Evolutionary conservation across 1,140 invertebrate genomes (phyloP), one percentile per base, ranked within the genome.

Genomic region (Trichomalopsis sarcophagae): DNA sequence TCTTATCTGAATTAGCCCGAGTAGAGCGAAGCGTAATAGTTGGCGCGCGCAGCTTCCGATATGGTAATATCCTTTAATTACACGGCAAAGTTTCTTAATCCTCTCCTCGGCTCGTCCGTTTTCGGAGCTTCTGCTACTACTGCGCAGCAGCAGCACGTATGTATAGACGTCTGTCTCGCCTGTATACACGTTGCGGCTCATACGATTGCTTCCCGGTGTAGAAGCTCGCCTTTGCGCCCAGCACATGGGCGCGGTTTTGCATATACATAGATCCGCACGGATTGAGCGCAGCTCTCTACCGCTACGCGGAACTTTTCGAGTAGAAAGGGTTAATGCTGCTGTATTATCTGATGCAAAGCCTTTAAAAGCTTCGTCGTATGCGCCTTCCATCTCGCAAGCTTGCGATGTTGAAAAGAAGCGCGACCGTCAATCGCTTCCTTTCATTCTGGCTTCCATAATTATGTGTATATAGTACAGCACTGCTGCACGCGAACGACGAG

Each of bases 21-120:
- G 27, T 27, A 27, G 27, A 27, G 14, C 13, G 13, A 17, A 0
- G 55, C n/a, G 6, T 62, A 62, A 62, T 62, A 62, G 55, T 62
- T 62, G 55, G 40, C 7, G 40, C 7, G 40, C 21, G 55, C 55
- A 21, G 5, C 17, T 10, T 62, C 55, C 55, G 14, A 21, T 62
- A 62, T 62, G 55, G 55, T 62, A 62, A 62, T 62, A 62, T 62
- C 68, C 68, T 71, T 71, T 71, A 71, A 71, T 71, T 71, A 33
- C 68, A 27, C 30, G 68, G 23, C 68, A 71, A 71, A 71, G 68
- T 71, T 71, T 71, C 68, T 71, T 71, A 71, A 71, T 11, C 68
- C 68, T 33, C 23, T 71, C 68, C 5, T 2, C 68, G 68, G 30
- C 30, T 33, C 68, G 30, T 17, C 23, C 68, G 27, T 30, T 30